phyloP scores from a whole-genome alignment of 2,113 vertebrate genomes.

The Coptodon rendalli region DNA sequence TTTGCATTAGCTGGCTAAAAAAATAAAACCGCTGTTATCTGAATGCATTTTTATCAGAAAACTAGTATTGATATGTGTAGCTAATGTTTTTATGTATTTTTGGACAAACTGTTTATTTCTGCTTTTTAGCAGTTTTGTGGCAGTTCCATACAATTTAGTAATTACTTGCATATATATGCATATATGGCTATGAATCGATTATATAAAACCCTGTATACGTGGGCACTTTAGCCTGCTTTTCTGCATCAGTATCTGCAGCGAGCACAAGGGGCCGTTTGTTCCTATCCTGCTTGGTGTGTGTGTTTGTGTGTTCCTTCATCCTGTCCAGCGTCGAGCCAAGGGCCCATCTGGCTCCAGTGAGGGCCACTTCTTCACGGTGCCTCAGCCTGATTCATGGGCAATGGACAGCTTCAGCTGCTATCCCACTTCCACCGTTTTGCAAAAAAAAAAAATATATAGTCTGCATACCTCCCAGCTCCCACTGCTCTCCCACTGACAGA shows the following conservation, averaged over 20 bases:
- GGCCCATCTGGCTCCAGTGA: slow-evolving; percentile 68
- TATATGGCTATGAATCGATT: neutral
- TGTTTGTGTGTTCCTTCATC: slow-evolving; percentile 22
- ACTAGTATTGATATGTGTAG: neutral
- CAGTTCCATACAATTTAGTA: neutral
- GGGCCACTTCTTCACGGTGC: slow-evolving; percentile 61
- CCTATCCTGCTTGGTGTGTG: neutral
- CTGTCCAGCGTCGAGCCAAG: slow-evolving; percentile 14
- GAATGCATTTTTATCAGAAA: neutral
- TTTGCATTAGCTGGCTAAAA: neutral
- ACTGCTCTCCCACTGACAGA: slow-evolving; percentile 10
- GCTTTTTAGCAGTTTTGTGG: neutral
- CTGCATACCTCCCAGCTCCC: slow-evolving; percentile 27
- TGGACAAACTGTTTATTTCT: neutral
- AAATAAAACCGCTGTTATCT: neutral
- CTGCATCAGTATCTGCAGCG: neutral
- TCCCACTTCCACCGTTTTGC: slow-evolving; percentile 52
- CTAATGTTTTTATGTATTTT: neutral
- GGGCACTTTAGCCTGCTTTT: neutral
- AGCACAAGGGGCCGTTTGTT: slow-evolving; percentile 24
- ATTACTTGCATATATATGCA: neutral
- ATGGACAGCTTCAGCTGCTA: slow-evolving; percentile 66
- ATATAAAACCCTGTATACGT: neutral
- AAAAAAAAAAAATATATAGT: slow-evolving; percentile 5
- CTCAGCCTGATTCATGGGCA: slow-evolving; percentile 65